These are phyloP conservation scores for Acrocephalus kingi DNA, from an alignment of 2,113 vertebrate genomes.

Conservation along the genomic window DNA sequence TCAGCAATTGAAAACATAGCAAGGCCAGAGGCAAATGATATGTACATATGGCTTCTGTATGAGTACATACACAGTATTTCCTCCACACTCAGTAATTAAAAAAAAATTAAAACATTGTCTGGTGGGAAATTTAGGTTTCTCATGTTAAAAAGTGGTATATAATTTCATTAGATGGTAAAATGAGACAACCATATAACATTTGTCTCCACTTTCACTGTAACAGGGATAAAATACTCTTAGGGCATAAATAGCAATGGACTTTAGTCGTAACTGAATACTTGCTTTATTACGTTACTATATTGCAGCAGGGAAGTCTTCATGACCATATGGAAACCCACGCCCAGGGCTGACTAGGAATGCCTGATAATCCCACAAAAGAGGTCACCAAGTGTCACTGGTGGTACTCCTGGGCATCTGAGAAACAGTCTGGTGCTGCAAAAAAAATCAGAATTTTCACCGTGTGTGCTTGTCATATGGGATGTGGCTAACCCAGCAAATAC, in stretches of 20 bases:
- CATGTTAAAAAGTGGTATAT: not conserved
- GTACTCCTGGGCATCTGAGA: not conserved
- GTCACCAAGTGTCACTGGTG: not conserved
- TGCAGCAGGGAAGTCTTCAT: not conserved
- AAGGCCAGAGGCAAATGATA: conserved; percentile 1
- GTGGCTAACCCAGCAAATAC: not conserved
- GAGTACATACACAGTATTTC: not conserved
- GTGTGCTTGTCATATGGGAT: not conserved
- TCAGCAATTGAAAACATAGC: not conserved
- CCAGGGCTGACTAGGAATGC: not conserved
- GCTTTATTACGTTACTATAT: not conserved
- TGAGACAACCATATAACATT: not conserved
- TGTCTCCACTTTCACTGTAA: not conserved
- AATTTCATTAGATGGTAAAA: not conserved
- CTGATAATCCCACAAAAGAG: not conserved
- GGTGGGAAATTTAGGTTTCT: not conserved
- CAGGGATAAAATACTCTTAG: not conserved
- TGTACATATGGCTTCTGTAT: conserved; percentile 3
- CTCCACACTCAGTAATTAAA: not conserved
- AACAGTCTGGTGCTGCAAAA: not conserved
- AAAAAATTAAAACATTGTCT: not conserved
- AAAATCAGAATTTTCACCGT: not conserved
- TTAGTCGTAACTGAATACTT: not conserved
- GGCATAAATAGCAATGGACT: not conserved
- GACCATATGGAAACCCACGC: not conserved